Conservation (phyloP, 2,888 invertebrate species). For the Netelia melanura region DNA sequence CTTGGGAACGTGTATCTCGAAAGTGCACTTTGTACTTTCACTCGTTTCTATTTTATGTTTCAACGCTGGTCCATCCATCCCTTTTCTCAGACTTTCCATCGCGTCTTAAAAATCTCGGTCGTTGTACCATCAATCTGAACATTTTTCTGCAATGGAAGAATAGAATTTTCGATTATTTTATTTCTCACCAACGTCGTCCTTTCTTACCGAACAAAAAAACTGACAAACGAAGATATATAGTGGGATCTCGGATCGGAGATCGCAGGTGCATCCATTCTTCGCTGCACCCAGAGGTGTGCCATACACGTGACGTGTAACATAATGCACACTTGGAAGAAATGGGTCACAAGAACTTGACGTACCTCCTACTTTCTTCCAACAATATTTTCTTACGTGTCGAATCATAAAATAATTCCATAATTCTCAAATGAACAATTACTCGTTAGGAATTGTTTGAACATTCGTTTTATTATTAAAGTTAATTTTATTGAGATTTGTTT, state of each 20-base stretch:
- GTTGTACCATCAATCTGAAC: constrained; percentile 26
- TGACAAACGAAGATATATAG: too few relatives aligned
- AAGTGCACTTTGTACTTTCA: background rate
- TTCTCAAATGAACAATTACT: background rate
- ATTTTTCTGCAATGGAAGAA: constrained; percentile 13
- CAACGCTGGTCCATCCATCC: background rate
- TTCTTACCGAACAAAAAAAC: background rate
- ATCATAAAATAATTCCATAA: background rate
- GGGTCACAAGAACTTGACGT: background rate
- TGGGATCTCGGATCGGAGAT: too few relatives aligned
- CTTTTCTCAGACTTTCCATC: background rate
- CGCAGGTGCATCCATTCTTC: constrained; percentile 4
- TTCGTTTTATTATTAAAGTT: too few relatives aligned
- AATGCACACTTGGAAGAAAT: constrained; percentile 37
- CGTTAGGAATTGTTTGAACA: too few relatives aligned
- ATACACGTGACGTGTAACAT: constrained; percentile 29
- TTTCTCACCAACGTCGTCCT: background rate
- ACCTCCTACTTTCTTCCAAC: background rate
- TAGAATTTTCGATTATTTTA: constrained; percentile 1
- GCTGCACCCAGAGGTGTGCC: constrained; percentile 22
- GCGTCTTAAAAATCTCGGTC: constrained; percentile 22
- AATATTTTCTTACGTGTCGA: background rate
- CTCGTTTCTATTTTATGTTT: background rate
- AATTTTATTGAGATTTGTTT: too few relatives aligned
- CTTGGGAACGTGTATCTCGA: background rate